Evolutionary conservation across 1,140 invertebrate species (phyloP), one percentile per base, ranked within the genome.

Genomic region (Cheumatopsyche charites): DNA sequence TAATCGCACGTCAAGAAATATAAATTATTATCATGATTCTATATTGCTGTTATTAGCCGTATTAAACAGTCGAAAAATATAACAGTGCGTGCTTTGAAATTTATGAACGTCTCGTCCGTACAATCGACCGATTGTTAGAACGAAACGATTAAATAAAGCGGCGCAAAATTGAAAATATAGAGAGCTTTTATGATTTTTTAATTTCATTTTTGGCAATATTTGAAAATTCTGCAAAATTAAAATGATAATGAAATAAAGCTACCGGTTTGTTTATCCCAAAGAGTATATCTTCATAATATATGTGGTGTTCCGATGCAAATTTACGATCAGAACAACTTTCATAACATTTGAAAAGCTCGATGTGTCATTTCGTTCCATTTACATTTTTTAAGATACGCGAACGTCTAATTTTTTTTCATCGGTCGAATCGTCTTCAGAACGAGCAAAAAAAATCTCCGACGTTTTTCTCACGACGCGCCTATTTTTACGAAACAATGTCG

Each of bases 321-420:
- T 58, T 58, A 58, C 23, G 55, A 58, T 58, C 55, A 23, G 55
- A 58, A 26, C 55, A 58, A 58, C 55, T 58, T 58, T 58, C 55
- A 58, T 58, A 25, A 25, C 23, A 58, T 58, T 58, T 58, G 11
- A 12, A 58, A 19, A 11, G 55, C 23, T 13, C 23, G 23, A 21
- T 58, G 9, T 25, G 55, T 58, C 55, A 58, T 58, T 25, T 58
- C 23, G 55, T 58, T 58, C 55, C 21, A 58, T 58, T 58, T 58
- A 58, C 43, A 47, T 47, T 12, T 47, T 47, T 36, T 47, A 47
- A 47, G 15, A 47, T n/a, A 42, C 12, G 43, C 43, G 29, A 36
- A 36, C 9, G 43, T 47, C 15, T 47, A 47, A n/a, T 47, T 47
- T 47, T 47, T n/a, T 47, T 47, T n/a, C n/a, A n/a, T n/a, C 29